Percentiles rank a stretch among this genome's conserved stretches.
These are phyloP conservation scores for Cydia fagiglandana DNA, from an alignment of 1,140 invertebrate species.

Conservation along the genomic window DNA sequence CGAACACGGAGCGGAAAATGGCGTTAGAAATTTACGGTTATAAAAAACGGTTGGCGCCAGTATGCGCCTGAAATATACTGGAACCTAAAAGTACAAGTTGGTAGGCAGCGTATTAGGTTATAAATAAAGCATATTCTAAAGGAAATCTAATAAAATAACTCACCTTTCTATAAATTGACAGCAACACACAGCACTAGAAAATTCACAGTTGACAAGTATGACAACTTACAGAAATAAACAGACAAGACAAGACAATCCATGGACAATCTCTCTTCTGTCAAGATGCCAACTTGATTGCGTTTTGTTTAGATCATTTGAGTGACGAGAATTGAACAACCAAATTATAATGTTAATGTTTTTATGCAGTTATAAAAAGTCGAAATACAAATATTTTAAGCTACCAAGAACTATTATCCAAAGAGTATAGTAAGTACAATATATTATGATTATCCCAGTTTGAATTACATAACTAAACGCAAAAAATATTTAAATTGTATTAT, in stretches of 20 bases:
- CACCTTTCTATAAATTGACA: conserved; percentile 73
- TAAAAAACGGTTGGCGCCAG: conserved; percentile 34
- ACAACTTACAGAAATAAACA: conserved; percentile 47
- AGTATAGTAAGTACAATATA: no score
- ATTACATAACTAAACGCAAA: background rate
- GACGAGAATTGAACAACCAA: background rate
- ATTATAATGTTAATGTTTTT: no score
- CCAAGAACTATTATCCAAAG: no score
- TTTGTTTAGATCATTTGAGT: conserved; percentile 13
- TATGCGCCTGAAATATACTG: background rate
- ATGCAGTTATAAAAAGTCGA: no score
- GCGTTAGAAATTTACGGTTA: conserved; percentile 63
- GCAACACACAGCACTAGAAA: conserved; percentile 70
- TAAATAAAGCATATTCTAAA: conserved; percentile 33
- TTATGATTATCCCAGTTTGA: background rate
- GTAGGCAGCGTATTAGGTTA: background rate
- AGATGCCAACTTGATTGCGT: conserved; percentile 39
- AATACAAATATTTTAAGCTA: no score
- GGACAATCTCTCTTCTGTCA: conserved; percentile 17
- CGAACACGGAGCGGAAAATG: conserved; percentile 64
- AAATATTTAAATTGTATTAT: background rate
- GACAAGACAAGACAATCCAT: conserved; percentile 10
- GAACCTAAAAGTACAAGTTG: background rate
- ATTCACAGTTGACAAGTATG: conserved; percentile 63
- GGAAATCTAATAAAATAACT: conserved; percentile 57